These are phyloP conservation scores for Crocodylus rhombifer DNA, from an alignment of 2,797 vertebrate species.

Conservation along the genomic window DNA sequence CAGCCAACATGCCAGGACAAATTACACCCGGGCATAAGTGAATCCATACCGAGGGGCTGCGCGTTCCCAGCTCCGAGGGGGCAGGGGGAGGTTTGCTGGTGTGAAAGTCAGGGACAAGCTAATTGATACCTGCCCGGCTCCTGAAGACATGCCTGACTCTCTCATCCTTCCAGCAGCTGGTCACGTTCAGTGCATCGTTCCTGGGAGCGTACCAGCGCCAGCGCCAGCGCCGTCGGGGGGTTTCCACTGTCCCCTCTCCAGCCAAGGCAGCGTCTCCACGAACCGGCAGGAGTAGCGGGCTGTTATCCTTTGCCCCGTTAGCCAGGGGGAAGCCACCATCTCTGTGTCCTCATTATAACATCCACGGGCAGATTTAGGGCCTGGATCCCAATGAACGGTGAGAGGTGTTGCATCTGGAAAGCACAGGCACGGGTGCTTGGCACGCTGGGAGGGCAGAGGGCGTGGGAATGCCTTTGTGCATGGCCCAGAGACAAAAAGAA, in stretches of 20 bases:
- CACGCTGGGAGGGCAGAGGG: neutral
- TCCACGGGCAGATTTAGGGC: neutral
- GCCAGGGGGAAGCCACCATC: neutral
- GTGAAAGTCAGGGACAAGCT: neutral
- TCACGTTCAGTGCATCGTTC: neutral
- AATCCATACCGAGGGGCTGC: neutral
- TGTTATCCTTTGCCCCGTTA: neutral
- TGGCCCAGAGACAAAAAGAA: too few relatives aligned
- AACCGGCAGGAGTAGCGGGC: neutral
- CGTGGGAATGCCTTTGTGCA: too few relatives aligned
- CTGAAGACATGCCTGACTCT: neutral
- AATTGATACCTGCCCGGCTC: neutral
- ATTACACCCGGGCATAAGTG: neutral
- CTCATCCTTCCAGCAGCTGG: neutral
- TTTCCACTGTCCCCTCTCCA: neutral
- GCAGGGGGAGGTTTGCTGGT: neutral
- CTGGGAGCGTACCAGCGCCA: neutral
- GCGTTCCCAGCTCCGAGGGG: neutral
- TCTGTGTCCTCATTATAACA: neutral
- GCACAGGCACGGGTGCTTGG: neutral
- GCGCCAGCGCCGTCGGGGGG: neutral
- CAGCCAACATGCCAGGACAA: neutral
- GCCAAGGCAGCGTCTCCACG: neutral
- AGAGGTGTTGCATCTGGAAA: neutral
- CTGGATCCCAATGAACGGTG: neutral